Evolutionary conservation across 1,140 invertebrate genomes (phyloP).

Genomic region (Acyrthosiphon pisum): DNA sequence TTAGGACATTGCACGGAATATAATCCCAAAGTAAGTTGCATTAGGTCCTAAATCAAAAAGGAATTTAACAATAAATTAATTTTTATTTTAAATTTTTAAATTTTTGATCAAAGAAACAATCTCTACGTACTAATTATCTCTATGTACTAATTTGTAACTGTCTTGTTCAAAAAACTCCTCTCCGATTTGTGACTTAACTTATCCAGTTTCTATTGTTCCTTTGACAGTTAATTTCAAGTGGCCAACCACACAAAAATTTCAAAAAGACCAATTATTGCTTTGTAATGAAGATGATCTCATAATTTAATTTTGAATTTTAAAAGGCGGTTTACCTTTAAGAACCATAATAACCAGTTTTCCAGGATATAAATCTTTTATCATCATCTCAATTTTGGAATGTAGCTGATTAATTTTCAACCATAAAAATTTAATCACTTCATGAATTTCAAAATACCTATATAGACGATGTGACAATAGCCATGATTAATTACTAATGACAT

Average conservation of each 20-base stretch:
- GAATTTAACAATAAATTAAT: background rate
- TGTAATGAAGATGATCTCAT: too few species aligned
- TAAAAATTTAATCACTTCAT: background rate
- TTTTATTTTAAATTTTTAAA: too few species aligned
- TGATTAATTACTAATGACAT: background rate
- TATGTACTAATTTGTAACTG: background rate
- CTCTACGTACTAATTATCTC: too few species aligned
- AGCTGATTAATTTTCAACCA: background rate
- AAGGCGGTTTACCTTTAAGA: too few species aligned
- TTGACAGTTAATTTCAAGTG: too few species aligned
- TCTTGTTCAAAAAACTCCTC: background rate
- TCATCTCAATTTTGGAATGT: background rate
- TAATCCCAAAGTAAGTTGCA: background rate
- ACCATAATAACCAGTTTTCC: background rate
- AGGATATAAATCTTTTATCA: background rate
- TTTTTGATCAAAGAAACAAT: background rate
- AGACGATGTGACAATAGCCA: background rate
- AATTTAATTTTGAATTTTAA: too few species aligned
- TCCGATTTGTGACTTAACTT: background rate
- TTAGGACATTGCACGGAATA: background rate
- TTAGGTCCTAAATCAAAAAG: background rate
- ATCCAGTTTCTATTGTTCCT: background rate
- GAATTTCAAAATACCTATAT: background rate
- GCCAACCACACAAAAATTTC: too few species aligned
- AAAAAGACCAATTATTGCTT: too few species aligned